A percentile compares a stretch with the other conserved stretches of the same genome.
Conservation (phyloP, 2,113 vertebrate species). For the Ctenomys sociabilis region DNA sequence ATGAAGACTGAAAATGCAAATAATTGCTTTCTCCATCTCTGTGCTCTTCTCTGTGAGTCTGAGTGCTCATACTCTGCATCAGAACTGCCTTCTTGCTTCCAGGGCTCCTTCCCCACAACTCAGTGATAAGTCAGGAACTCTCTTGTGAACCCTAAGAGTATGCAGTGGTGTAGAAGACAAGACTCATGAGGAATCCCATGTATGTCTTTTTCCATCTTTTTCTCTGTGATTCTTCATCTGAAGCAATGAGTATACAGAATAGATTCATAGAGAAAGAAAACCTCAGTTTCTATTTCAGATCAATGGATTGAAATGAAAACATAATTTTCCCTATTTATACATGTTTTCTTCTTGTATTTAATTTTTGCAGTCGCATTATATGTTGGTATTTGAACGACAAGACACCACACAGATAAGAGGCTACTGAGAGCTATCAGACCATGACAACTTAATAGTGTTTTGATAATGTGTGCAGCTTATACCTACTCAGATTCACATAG, state of each 20-base stretch:
- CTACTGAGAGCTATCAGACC: conserved; percentile 47
- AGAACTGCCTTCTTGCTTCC: background rate
- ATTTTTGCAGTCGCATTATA: conserved; percentile 41
- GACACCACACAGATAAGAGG: background rate
- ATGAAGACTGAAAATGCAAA: conserved; percentile 13
- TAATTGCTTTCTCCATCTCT: background rate
- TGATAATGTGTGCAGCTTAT: conserved; percentile 52
- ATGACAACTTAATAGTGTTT: conserved; percentile 65
- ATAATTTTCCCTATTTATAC: background rate
- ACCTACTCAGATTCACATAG: background rate
- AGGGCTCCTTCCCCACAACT: background rate
- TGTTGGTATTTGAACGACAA: background rate
- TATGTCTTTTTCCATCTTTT: background rate
- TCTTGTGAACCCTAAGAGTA: background rate
- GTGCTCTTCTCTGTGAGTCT: background rate
- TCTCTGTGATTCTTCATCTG: background rate
- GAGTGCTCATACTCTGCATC: background rate
- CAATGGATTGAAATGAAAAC: background rate
- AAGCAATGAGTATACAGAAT: background rate
- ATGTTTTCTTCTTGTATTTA: conserved; percentile 13
- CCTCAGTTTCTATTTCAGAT: conserved; percentile 9
- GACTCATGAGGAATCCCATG: rapidly evolving
- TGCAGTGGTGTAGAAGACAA: background rate
- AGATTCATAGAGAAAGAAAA: background rate
- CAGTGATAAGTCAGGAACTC: background rate